A percentile compares a stretch with the other conserved stretches of the same genome.
Evolutionary conservation across 64 coral and sea anemone species (phyloP).

Genomic region (Astreopora myriophthalma): DNA sequence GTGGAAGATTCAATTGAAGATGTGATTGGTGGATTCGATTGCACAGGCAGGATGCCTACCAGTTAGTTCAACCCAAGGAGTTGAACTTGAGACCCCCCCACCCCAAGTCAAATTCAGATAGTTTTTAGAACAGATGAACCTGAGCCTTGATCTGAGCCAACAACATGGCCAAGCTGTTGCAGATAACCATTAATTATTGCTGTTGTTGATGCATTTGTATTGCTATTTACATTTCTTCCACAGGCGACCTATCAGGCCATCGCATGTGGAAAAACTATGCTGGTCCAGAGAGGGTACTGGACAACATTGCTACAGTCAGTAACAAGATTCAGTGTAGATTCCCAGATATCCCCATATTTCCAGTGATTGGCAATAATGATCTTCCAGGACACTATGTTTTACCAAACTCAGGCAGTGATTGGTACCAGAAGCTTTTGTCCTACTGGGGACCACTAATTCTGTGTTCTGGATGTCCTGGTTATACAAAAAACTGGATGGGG

Average conservation of each 20-base stretch:
- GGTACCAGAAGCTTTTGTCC: constrained; percentile 71
- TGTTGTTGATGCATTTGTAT: not conserved
- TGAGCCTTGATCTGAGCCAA: too few relatives aligned
- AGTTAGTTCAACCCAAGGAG: too few relatives aligned
- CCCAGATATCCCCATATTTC: constrained; percentile 82
- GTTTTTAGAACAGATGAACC: too few relatives aligned
- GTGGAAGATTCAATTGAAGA: too few relatives aligned
- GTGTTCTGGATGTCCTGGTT: constrained; percentile 64
- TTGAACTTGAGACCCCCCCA: too few relatives aligned
- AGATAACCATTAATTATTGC: not conserved
- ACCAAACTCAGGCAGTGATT: constrained; percentile 55
- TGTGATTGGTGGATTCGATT: too few relatives aligned
- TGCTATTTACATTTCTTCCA: not conserved
- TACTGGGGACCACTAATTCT: constrained; percentile 74
- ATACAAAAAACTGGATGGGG: constrained; percentile 38
- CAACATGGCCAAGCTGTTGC: too few relatives aligned
- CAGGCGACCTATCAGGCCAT: constrained; percentile 80
- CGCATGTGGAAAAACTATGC: constrained; percentile 31
- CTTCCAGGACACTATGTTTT: constrained; percentile 88
- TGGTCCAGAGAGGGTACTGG: constrained; percentile 43
- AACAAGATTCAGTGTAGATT: constrained; percentile 45
- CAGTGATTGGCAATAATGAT: constrained; percentile 93
- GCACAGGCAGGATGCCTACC: too few relatives aligned
- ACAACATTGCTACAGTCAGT: constrained; percentile 47
- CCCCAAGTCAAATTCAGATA: too few relatives aligned